These are phyloP conservation scores for Siphamia tubifer DNA, from an alignment of 2,113 vertebrate genomes.

Conservation along the genomic window DNA sequence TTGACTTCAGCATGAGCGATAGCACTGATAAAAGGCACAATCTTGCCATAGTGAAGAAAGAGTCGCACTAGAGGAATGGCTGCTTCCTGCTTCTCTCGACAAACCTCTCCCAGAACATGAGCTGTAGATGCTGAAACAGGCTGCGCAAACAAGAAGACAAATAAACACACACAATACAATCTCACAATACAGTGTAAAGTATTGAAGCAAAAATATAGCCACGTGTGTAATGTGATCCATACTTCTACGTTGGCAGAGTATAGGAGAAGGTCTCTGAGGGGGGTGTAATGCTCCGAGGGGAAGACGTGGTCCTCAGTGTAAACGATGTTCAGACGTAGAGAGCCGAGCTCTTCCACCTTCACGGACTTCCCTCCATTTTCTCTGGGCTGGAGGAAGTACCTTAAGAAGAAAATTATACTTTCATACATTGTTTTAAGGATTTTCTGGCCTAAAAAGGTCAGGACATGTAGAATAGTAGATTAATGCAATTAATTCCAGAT, in stretches of 20 bases:
- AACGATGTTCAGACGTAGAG: slow-evolving; percentile 93
- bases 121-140: slow-evolving; percentile 94
- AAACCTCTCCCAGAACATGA: slow-evolving; percentile 93
- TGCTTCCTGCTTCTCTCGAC: slow-evolving; percentile 96
- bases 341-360: slow-evolving; percentile 95
- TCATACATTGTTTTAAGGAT: not conserved
- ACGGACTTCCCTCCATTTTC: slow-evolving; percentile 91
- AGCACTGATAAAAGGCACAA: slow-evolving; percentile 96
- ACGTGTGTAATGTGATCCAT: not conserved
- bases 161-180: not conserved
- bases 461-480: too few species aligned
- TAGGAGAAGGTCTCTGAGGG: slow-evolving; percentile 89
- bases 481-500: too few species aligned
- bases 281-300: slow-evolving; percentile 90
- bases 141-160: slow-evolving; percentile 66
- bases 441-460: too few species aligned
- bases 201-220: not conserved
- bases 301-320: slow-evolving; percentile 99
- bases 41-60: slow-evolving; percentile 92
- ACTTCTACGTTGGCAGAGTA: slow-evolving; percentile 91
- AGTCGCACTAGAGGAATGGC: slow-evolving; percentile 95
- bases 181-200: not conserved
- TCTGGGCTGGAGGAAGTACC: slow-evolving; percentile 97
- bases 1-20: slow-evolving; percentile 95
- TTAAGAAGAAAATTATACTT: slow-evolving; percentile 38